Base-by-base conservation (phyloP, 2,797 vertebrate genomes). In the Intellagama lesueurii region DNA sequence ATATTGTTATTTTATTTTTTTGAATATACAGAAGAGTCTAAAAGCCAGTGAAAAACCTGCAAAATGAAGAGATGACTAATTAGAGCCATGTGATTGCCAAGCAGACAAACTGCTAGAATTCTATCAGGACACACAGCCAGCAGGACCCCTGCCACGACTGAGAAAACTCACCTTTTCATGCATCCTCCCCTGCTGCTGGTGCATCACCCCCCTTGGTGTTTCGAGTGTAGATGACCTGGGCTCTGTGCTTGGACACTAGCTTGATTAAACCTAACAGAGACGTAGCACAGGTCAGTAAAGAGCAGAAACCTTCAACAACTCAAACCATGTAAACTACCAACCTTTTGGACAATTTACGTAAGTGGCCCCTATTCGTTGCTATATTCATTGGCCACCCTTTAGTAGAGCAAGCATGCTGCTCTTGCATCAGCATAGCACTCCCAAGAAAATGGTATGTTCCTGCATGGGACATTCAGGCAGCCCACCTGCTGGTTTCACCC, bases 141-240 rank as follows among this genome's bases (percentile, higher is more conserved):
- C 12, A 11, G 1, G 47, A 9, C 1, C 26, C 5, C 32, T 1
- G n/a, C 7, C 11, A n/a, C 4, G 2, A 44, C 3, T 8, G 26
- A 56, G 47, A 0, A 2, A 35, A 22, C 95, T 94, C 96, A 98
- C 98, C 98, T 95, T 92, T 85, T 97, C 95, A 98, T 0, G 97
- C 97, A 0, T 99, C 97, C 92, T 98, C 98, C 49, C 97, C 97
- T 0, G 97, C 96, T 3, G 96, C 97, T 4, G 97, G 98, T 1
- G 98, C 98, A 7, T 99, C 98, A 19, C 98, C 98, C 1, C 98
- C 98, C 96, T 99, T 99, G 2, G 98, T 99, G 96, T 99, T 99
- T 40, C 98, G 97, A 32, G 98, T 99, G 92, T 99, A 99, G 93
- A 99, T 99, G 70, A 99, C 98, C 79, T 99, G 98, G 5, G 98